Conservation (phyloP, 2,113 vertebrate genomes). For the Corythaeola cristata region DNA sequence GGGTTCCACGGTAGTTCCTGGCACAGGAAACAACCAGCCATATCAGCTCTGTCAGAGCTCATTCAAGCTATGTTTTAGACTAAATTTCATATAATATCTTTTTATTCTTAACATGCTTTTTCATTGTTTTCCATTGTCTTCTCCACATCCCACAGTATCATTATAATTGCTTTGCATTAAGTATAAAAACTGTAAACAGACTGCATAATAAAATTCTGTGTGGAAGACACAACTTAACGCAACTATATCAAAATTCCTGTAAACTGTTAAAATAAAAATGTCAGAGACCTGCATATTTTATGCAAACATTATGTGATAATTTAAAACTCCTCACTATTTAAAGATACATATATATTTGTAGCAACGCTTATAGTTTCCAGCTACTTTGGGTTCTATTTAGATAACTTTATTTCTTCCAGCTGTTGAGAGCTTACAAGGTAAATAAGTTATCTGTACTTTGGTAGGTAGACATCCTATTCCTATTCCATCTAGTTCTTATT, state of each 20-base stretch:
- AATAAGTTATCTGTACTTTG: conserved; percentile 40
- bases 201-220: background rate
- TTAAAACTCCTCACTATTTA: background rate
- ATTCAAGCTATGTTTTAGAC: conserved; percentile 70
- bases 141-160: background rate
- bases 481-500: conserved; percentile 30
- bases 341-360: background rate
- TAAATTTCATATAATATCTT: conserved; percentile 54
- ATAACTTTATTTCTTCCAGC: conserved; percentile 46
- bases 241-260: background rate
- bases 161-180: background rate
- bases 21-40: conserved; percentile 74
- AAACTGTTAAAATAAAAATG: background rate
- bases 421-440: conserved; percentile 13
- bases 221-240: background rate
- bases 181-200: background rate
- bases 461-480: background rate
- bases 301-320: background rate
- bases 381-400: background rate
- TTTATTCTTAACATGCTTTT: conserved; percentile 32
- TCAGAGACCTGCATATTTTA: background rate
- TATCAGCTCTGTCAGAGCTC: conserved; percentile 63
- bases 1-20: conserved; percentile 77
- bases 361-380: background rate
- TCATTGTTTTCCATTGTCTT: conserved; percentile 32